Evolutionary conservation across 2,888 invertebrate species (phyloP), one percentile per base, ranked within the genome.

Genomic region (Teleiodes luculella): DNA sequence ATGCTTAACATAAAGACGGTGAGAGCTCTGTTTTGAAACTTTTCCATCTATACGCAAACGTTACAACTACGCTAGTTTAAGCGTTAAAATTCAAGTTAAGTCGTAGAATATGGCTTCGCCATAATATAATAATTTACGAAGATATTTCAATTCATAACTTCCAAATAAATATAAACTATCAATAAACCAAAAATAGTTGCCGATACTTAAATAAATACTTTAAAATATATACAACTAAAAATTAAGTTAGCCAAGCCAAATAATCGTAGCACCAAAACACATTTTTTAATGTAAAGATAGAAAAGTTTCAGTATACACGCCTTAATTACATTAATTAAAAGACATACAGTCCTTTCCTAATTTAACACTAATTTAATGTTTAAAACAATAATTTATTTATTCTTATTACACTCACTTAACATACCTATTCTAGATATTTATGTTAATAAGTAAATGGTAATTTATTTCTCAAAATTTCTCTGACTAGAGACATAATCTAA

Each of bases 401-500:
- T 74, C 72, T 80, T 76, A 78, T 73, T 77, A 80, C 79, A 84
- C 77, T 77, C 79, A 74, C 78, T 79, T 81, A 81, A 63, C 73
- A 78, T 83, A 83, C 76, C 79, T 78, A 81, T 72, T 67, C 28
- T 74, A 70, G 78, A 80, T 80, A 79, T 78, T 79, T 79, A 80
- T 79, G 82, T 78, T 82, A 82, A 83, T 84, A 86, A 83, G 79
- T 84, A 85, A 86, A 85, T 87, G 87, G 89, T 87, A 87, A 86
- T 85, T 80, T 76, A 67, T 76, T 77, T 79, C 79, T 83, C 79
- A 83, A 80, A 81, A 70, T 76, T 80, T 89, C 89, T 84, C 88
- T 89, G 89, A 89, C 89, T 89, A 89, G 89, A 88, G 86, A 87
- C 86, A 81, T 75, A 78, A 76, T 71, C 79, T 85, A 85, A 74